Evolutionary conservation across 2,113 vertebrate species (phyloP), one percentile per base, ranked within the genome.

Genomic region (Proterorhinus semilunaris): DNA sequence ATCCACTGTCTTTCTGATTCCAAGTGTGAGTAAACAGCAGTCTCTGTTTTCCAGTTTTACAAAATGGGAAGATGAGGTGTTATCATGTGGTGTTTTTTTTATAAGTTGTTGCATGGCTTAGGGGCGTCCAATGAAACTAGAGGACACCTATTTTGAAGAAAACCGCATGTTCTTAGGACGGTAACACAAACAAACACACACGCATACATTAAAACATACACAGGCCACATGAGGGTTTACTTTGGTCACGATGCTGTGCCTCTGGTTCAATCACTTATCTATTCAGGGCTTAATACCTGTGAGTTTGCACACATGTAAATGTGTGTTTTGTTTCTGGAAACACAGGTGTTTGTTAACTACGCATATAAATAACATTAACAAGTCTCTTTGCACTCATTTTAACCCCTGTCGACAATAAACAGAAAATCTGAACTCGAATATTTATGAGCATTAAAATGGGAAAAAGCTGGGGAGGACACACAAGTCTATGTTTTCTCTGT

Each of bases 11-110:
- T 21, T 21, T 21, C 46, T 6, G 10, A 8, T 47, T 47, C 46
- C 46, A 8, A 47, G 46, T 47, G 46, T 10, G 10, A 47, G 66
- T 43, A 54, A 6, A 64, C 2, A 6, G 51, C 46, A 78, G 57
- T 66, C 74, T 69, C 51, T 45, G 72, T 68, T 55, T 51, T 69
- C 63, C 74, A 62, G 59, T 64, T 46, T 69, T 62, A 80, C 84
- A 84, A 84, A 64, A 46, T 71, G 71, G 77, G 58, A 67, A 78
- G 75, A 88, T 87, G 62, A 86, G 85, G 81, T 89, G 86, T 79
- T 74, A 79, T 67, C 75, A 82, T 76, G 77, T 76, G 72, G 76
- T 1, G 71, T 68, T 65, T 81, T 36, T 36, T 36, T 36, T 4
- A 36, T 36, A 27, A 2, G 71, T 75, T 85, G 84, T 83, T 76